phyloP scores from a whole-genome alignment of 2,888 invertebrate species.

The Leucoma salicis region DNA sequence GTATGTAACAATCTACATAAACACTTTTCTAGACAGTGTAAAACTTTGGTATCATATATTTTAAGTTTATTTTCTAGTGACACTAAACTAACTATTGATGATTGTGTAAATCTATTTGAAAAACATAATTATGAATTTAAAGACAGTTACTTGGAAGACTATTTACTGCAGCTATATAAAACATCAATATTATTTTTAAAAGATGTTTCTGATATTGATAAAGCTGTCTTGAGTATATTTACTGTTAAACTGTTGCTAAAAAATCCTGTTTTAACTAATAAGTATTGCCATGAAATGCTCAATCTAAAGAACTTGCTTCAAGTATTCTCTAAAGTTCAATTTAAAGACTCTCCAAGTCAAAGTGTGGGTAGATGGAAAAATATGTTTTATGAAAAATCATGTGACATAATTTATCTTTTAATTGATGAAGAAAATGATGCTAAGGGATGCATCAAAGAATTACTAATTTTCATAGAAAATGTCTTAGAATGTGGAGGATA shows the following conservation, averaged over 20 bases:
- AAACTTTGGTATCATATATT: constrained; percentile 48
- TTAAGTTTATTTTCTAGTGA: constrained; percentile 47
- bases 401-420: constrained; percentile 50
- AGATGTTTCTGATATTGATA: constrained; percentile 44
- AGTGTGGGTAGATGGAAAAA: constrained; percentile 59
- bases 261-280: constrained; percentile 29
- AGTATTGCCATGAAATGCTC: constrained; percentile 49
- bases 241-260: constrained; percentile 43
- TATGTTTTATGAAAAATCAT: constrained; percentile 58
- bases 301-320: constrained; percentile 39
- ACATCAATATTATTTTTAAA: constrained; percentile 45
- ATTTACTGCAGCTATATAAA: constrained; percentile 49
- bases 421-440: constrained; percentile 29
- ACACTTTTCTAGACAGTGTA: constrained; percentile 37
- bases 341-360: constrained; percentile 36
- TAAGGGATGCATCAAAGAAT: constrained; percentile 25
- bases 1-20: constrained; percentile 23
- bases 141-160: constrained; percentile 31
- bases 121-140: constrained; percentile 30
- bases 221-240: constrained; percentile 48
- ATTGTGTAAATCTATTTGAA: constrained; percentile 40
- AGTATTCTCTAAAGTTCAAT: constrained; percentile 36
- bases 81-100: constrained; percentile 38
- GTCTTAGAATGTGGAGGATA: constrained; percentile 72
- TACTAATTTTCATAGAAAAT: constrained; percentile 52